Evolutionary conservation across 1,140 invertebrate genomes (phyloP).

Genomic region (Dreissena rostriformis): DNA sequence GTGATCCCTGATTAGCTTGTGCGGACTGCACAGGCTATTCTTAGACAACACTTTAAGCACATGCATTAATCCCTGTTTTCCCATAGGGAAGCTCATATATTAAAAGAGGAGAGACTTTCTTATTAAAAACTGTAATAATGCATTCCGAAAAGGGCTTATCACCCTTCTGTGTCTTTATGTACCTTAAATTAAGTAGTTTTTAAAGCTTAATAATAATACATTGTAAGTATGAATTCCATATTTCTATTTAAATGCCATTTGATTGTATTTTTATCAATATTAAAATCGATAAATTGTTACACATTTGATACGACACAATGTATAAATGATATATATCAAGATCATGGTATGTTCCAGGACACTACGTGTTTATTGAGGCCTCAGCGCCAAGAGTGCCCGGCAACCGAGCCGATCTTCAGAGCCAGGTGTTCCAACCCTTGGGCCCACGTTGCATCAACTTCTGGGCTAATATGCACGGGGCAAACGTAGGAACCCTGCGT

Average conservation of each 20-base stretch:
- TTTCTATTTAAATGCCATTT: too few species aligned
- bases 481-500: conserved; percentile 71
- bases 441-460: conserved; percentile 81
- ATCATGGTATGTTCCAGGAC: conserved; percentile 56
- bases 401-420: conserved; percentile 74
- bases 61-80: not conserved
- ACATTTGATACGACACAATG: too few species aligned
- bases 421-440: conserved; percentile 66
- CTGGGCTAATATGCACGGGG: conserved; percentile 82
- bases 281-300: too few species aligned
- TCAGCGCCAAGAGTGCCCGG: conserved; percentile 66
- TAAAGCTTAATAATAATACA: too few species aligned
- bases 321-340: too few species aligned
- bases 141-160: too few species aligned
- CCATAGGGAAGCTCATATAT: not conserved
- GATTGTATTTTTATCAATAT: too few species aligned
- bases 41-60: not conserved
- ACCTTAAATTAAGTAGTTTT: too few species aligned
- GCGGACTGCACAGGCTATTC: not conserved
- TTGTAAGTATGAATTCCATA: too few species aligned
- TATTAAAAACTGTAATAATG: too few species aligned
- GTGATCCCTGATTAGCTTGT: not conserved
- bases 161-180: too few species aligned
- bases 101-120: not conserved
- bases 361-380: conserved; percentile 76